These are phyloP conservation scores for Frankliniella fusca DNA, from an alignment of 2,888 invertebrate species.

Conservation along the genomic window DNA sequence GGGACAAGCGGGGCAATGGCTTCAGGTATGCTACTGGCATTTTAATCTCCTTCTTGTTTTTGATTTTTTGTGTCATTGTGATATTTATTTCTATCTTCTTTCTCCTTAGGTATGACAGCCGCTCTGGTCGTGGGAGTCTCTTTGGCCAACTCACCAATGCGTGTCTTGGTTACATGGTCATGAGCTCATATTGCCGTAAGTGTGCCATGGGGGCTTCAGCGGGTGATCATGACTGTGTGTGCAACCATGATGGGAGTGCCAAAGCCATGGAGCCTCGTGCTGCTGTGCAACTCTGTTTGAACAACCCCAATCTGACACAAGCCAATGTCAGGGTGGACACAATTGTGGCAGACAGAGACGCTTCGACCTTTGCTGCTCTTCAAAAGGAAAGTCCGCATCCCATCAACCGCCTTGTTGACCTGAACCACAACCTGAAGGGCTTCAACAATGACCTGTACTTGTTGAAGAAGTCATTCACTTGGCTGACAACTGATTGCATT, in stretches of 20 bases:
- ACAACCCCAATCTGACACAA: neutral
- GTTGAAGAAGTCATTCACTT: neutral
- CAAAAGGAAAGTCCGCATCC: neutral
- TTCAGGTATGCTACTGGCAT: too few relatives aligned
- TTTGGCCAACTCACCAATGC: too few relatives aligned
- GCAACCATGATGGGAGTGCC: neutral
- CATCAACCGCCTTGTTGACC: neutral
- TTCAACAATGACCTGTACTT: too few relatives aligned
- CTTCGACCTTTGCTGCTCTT: neutral
- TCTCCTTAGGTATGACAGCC: too few relatives aligned
- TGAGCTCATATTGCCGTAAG: too few relatives aligned
- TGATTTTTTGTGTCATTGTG: too few relatives aligned
- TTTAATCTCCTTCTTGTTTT: too few relatives aligned
- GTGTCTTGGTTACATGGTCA: too few relatives aligned
- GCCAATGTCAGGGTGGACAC: neutral
- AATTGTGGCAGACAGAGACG: neutral
- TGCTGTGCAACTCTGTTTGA: neutral
- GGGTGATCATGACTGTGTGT: neutral
- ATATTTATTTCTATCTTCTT: too few relatives aligned
- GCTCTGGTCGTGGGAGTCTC: too few relatives aligned
- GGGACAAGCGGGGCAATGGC: too few relatives aligned
- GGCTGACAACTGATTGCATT: neutral
- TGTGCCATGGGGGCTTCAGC: neutral
- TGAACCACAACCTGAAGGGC: neutral
- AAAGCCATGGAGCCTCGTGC: neutral